Conservation (phyloP, 1,140 invertebrate genomes). For the Tribolium castaneum region DNA sequence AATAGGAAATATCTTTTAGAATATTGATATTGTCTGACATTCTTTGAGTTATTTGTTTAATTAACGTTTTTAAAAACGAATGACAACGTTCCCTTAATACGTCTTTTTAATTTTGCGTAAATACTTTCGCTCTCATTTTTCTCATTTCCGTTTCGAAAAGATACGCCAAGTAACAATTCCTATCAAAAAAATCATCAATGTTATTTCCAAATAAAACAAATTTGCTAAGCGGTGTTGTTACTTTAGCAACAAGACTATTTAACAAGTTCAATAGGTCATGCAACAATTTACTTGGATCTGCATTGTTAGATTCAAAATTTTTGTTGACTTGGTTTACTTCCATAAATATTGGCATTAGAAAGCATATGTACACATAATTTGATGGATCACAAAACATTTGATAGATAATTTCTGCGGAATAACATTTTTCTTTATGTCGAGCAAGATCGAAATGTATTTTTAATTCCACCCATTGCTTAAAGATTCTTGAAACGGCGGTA, state of each 20-base stretch:
- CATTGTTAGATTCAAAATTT: slow-evolving; percentile 7
- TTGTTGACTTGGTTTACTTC: slow-evolving; percentile 40
- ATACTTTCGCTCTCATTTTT: background rate
- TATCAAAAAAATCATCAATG: background rate
- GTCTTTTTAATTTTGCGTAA: background rate
- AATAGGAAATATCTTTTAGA: too few species aligned
- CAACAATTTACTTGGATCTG: background rate
- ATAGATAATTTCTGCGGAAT: slow-evolving; percentile 12
- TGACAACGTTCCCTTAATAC: background rate
- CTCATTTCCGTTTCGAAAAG: background rate
- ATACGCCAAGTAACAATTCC: background rate
- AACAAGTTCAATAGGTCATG: background rate
- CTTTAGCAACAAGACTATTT: background rate
- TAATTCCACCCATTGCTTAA: slow-evolving; percentile 62
- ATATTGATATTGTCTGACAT: too few species aligned
- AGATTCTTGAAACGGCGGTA: slow-evolving; percentile 56
- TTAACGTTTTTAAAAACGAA: too few species aligned
- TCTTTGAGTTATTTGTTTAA: too few species aligned
- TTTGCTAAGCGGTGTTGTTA: background rate
- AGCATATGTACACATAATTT: slow-evolving; percentile 29
- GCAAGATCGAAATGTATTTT: slow-evolving; percentile 49
- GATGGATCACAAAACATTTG: slow-evolving; percentile 33
- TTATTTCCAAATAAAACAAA: background rate
- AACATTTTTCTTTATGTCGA: slow-evolving; percentile 8
- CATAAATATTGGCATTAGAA: slow-evolving; percentile 12